Percentiles rank a stretch among this genome's conserved stretches.
Evolutionary conservation across 2,888 invertebrate species (phyloP).

Genomic region (Piscicola geometra): DNA sequence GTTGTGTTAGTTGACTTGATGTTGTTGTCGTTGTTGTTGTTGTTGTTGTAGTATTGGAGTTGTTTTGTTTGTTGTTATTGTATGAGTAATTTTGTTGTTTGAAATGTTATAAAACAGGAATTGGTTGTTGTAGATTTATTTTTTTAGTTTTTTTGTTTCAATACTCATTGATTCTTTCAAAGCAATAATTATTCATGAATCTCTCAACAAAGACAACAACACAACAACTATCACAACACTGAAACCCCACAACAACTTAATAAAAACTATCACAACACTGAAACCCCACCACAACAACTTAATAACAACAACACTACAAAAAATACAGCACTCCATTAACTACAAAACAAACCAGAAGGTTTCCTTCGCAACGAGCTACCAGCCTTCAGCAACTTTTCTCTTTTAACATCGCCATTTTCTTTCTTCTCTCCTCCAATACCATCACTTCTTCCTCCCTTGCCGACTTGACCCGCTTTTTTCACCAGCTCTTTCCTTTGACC

Average conservation of each 20-base stretch:
- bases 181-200: not conserved
- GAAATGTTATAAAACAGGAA: not conserved
- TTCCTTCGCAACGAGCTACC: not conserved
- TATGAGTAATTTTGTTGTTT: not conserved
- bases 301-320: not conserved
- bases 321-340: not conserved
- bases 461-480: constrained; percentile 43
- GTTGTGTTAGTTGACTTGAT: not conserved
- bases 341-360: not conserved
- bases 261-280: too few relatives aligned
- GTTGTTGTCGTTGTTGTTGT: not conserved
- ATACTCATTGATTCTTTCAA: not conserved
- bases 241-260: too few relatives aligned
- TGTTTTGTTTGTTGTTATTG: not conserved
- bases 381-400: not conserved
- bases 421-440: too few relatives aligned
- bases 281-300: too few relatives aligned
- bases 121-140: too few relatives aligned
- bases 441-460: too few relatives aligned
- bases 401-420: not conserved
- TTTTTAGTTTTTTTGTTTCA: not conserved
- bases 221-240: too few relatives aligned
- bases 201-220: too few relatives aligned
- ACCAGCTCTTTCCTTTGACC: constrained; percentile 47
- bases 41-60: not conserved